Conservation (phyloP, 1,140 invertebrate species). For the Aphaenogaster rudis region DNA sequence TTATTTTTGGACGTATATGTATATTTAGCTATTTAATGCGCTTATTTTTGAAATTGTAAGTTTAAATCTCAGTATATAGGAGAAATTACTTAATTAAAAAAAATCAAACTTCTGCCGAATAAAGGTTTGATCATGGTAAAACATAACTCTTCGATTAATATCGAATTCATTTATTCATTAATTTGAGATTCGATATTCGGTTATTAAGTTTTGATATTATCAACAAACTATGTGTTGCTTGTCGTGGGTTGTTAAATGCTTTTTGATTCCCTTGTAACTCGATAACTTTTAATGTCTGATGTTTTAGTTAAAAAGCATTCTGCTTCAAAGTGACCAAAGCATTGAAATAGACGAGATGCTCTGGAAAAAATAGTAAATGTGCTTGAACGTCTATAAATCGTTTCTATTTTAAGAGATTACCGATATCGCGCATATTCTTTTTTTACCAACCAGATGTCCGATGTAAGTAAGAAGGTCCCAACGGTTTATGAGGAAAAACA, state of each 20-base stretch:
- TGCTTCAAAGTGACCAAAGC: background rate
- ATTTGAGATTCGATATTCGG: background rate
- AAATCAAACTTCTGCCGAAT: background rate
- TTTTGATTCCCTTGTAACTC: background rate
- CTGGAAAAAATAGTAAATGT: slow-evolving; percentile 32
- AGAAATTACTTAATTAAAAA: background rate
- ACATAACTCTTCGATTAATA: background rate
- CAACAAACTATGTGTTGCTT: background rate
- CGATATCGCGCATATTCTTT: background rate
- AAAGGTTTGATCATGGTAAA: background rate
- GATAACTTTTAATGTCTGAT: background rate
- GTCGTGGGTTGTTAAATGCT: background rate
- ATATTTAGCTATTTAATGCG: background rate
- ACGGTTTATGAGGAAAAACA: slow-evolving; percentile 4
- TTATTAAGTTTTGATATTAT: background rate
- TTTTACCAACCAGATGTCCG: slow-evolving; percentile 14
- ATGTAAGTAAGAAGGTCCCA: slow-evolving; percentile 8
- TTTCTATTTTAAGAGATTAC: slow-evolving; percentile 44
- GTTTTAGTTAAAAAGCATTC: background rate
- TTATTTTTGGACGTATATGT: slow-evolving; percentile 27
- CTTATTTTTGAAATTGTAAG: background rate
- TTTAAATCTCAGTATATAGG: background rate
- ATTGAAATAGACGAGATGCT: background rate
- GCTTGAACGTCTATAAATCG: slow-evolving; percentile 31
- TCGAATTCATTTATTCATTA: background rate